These are phyloP conservation scores for Diarsia mendica DNA, from an alignment of 2,888 invertebrate genomes.

Conservation along the genomic window DNA sequence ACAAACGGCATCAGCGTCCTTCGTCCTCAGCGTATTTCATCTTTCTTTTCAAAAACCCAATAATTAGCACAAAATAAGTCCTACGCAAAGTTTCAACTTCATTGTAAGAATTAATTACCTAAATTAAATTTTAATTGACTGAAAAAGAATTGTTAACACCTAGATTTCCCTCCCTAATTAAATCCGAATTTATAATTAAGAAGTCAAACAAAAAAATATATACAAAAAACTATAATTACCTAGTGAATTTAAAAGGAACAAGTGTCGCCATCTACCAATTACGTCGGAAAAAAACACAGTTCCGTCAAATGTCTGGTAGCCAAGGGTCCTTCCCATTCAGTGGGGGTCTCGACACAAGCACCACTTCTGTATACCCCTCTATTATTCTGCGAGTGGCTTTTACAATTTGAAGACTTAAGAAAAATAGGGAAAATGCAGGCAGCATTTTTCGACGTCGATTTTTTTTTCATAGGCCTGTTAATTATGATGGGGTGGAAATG, in stretches of 20 bases:
- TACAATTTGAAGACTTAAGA: constrained; percentile 70
- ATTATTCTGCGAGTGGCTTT: constrained; percentile 65
- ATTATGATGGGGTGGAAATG: constrained; percentile 50
- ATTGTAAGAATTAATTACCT: not conserved
- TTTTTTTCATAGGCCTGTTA: constrained; percentile 60
- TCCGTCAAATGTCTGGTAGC: constrained; percentile 64
- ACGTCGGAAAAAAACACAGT: constrained; percentile 62
- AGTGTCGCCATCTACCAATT: constrained; percentile 65
- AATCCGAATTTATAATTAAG: constrained; percentile 16
- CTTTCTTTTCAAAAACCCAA: not conserved
- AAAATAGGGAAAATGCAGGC: constrained; percentile 64
- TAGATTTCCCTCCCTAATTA: constrained; percentile 16
- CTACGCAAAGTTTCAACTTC: not conserved
- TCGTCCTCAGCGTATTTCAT: too few relatives aligned
- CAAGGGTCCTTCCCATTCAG: constrained; percentile 62
- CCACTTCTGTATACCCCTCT: constrained; percentile 64
- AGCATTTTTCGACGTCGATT: constrained; percentile 62
- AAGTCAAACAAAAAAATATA: constrained; percentile 15
- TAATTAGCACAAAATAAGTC: not conserved
- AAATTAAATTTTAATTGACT: constrained; percentile 10
- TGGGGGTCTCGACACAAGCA: constrained; percentile 60
- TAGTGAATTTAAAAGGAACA: constrained; percentile 45
- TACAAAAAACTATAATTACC: constrained; percentile 40
- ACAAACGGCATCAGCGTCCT: too few relatives aligned
- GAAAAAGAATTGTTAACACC: not conserved